phyloP scores from a whole-genome alignment of 2,888 invertebrate species.

The Chloroclystis v-ata region DNA sequence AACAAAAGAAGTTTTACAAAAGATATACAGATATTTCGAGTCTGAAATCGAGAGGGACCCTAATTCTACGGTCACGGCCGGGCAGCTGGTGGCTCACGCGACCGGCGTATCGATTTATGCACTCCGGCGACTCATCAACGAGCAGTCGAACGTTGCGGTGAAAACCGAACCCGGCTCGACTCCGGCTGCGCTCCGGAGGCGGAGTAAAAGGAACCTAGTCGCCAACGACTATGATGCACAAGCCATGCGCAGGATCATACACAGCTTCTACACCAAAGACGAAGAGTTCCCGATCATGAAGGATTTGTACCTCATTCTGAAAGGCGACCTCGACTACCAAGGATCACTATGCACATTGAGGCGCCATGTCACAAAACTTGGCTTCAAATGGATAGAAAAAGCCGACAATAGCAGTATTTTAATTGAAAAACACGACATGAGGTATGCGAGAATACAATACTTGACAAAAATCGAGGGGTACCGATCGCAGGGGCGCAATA shows the following conservation, averaged over 20 bases:
- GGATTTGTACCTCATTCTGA: conserved; percentile 36
- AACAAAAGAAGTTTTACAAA: conserved; percentile 38
- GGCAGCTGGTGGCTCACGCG: conserved; percentile 38
- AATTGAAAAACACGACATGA: conserved; percentile 37
- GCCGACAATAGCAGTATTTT: conserved; percentile 37
- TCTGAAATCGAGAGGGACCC: conserved; percentile 37
- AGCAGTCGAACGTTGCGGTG: conserved; percentile 25
- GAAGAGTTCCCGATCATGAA: conserved; percentile 39
- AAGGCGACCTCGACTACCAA: conserved; percentile 38
- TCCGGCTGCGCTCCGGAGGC: conserved; percentile 22
- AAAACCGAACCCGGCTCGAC: conserved; percentile 30
- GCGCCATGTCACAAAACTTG: conserved; percentile 35
- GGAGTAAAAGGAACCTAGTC: conserved; percentile 32
- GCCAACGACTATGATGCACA: conserved; percentile 35
- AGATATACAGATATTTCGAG: conserved; percentile 38
- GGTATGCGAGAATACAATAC: conserved; percentile 36
- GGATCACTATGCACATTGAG: conserved; percentile 37
- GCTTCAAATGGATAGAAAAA: conserved; percentile 39
- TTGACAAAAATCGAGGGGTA: conserved; percentile 37
- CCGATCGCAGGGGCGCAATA: conserved; percentile 32
- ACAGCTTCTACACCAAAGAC: conserved; percentile 37
- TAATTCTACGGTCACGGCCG: conserved; percentile 37
- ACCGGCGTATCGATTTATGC: conserved; percentile 40
- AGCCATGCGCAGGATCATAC: conserved; percentile 35
- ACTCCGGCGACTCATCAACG: conserved; percentile 33